Evolutionary conservation across 2,113 vertebrate genomes (phyloP), one percentile per base, ranked within the genome.

Genomic region (Triplophysa rosa): DNA sequence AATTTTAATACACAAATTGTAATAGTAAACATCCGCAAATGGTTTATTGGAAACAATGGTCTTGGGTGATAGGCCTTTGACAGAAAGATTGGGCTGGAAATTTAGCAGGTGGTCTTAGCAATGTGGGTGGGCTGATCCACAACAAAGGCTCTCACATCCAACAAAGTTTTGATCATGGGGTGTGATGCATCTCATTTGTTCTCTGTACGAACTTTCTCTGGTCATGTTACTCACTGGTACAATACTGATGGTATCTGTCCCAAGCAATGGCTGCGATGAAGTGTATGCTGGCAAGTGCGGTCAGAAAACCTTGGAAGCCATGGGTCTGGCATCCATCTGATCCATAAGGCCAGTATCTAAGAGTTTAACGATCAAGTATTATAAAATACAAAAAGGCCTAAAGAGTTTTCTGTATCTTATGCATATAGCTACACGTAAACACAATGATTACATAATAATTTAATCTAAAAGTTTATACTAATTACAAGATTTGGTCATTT

Each of bases 241-340:
- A 98, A 88, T 96, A 94, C 78, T 96, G 94, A 83, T 96, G 95
- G 56, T 97, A 96, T 85, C 95, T 93, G 79, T 98, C 98, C 97
- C 97, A 99, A 59, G 96, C 96, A 0, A 98, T 88, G 0, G 96
- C 95, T 3, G 95, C 95, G 0, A 94, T 92, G 84, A 95, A 93
- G 87, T 95, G 87, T 62, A 99, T 95, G 90, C 98, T 98, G 88
- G 97, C 94, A 23, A 98, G 82, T 0, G 95, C 94, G 0, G 91
- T 93, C 70, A 91, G 3, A 74, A 98, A 99, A 16, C 98, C 98
- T 49, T 98, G 97, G 89, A 98, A 99, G n/a, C 97, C 96, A 8
- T 97, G 97, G 40, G 93, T 93, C 86, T 96, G 97, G 78, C 98
- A 99, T 67, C 97, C 95, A 0, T 96, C 93, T 0, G 95, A 94